Evolutionary conservation across 1,140 invertebrate species (phyloP).

Genomic region (Zaprionus davidi): DNA sequence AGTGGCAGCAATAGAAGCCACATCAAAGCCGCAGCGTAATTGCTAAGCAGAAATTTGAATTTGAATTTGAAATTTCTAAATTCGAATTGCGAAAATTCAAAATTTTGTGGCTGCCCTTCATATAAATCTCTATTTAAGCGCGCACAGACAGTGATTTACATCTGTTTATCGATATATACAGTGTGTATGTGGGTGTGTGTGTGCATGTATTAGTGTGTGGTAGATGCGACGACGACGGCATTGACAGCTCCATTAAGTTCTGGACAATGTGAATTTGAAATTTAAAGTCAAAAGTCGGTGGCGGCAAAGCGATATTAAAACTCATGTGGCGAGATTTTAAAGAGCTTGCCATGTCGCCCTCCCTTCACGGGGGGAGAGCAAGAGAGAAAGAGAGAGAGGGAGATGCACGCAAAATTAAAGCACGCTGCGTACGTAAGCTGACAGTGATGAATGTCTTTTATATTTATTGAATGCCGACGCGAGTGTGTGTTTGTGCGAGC

Average conservation of each 20-base stretch:
- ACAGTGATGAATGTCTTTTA: constrained; percentile 76
- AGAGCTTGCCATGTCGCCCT: constrained; percentile 3
- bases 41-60: constrained; percentile 64
- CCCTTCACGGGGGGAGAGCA: no score
- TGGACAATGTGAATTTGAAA: constrained; percentile 14
- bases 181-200: background rate
- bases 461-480: constrained; percentile 66
- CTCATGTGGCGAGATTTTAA: constrained; percentile 8
- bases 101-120: constrained; percentile 17
- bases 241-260: constrained; percentile 20
- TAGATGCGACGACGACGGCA: background rate
- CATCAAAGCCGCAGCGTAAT: constrained; percentile 69
- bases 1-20: constrained; percentile 44
- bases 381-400: background rate
- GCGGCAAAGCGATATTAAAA: background rate
- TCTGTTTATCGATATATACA: background rate
- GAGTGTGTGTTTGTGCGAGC: constrained; percentile 14
- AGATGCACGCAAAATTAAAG: constrained; percentile 58
- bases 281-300: background rate
- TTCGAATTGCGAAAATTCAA: constrained; percentile 50
- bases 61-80: constrained; percentile 31
- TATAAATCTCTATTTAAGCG: constrained; percentile 19
- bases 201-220: constrained; percentile 1
- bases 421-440: constrained; percentile 45
- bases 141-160: constrained; percentile 4